These are phyloP conservation scores for Palythoa grandis DNA, from an alignment of 92 coral and sea anemone genomes.

Conservation along the genomic window DNA sequence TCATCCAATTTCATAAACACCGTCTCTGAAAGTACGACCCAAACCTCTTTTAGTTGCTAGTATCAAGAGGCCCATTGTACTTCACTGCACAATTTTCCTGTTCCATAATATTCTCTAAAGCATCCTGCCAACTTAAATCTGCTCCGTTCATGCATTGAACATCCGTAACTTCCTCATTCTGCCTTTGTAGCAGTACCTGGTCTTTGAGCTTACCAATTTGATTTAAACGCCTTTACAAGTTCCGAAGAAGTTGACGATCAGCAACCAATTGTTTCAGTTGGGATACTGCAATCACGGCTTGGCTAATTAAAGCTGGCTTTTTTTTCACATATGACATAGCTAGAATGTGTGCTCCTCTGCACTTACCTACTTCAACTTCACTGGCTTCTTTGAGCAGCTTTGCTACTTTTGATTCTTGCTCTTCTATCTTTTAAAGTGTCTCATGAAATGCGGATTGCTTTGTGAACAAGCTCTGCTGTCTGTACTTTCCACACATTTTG, in stretches of 20 bases:
- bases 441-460: not conserved
- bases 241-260: conserved; percentile 24
- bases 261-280: conserved; percentile 22
- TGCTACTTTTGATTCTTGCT: conserved; percentile 24
- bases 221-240: conserved; percentile 17
- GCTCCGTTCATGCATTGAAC: conserved; percentile 35
- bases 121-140: conserved; percentile 21
- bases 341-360: not conserved
- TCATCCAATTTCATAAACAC: conserved; percentile 22
- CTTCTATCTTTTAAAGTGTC: not conserved
- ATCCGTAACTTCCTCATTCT: conserved; percentile 16
- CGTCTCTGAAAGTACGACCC: conserved; percentile 37
- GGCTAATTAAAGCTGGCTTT: conserved; percentile 3
- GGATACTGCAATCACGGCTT: conserved; percentile 11
- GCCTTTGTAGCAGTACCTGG: conserved; percentile 27
- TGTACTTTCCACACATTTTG: no score
- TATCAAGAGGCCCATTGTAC: conserved; percentile 27
- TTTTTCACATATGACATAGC: not conserved
- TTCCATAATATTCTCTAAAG: conserved; percentile 26
- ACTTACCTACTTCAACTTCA: conserved; percentile 33
- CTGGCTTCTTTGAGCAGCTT: conserved; percentile 29
- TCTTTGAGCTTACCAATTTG: conserved; percentile 28
- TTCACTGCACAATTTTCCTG: conserved; percentile 37
- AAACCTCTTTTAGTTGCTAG: conserved; percentile 28
- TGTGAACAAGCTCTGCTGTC: no score